Base-by-base conservation (phyloP, 1,140 invertebrate genomes). In the Cyrtorhinus lividipennis region DNA sequence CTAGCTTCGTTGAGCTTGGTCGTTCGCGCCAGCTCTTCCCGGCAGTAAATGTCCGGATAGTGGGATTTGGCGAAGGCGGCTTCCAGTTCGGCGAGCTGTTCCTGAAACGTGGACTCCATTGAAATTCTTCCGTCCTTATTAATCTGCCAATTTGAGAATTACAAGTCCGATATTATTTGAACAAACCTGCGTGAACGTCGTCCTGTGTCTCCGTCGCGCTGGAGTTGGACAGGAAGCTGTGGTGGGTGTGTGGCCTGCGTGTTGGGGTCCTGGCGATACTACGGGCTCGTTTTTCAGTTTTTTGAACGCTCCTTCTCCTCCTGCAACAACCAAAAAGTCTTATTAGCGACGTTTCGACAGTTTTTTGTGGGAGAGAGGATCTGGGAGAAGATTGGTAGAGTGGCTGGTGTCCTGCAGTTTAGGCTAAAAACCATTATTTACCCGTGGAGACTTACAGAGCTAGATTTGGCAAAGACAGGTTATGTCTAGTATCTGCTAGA, bases 1-100 rank as follows among this genome's bases (percentile, higher is more conserved):
- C 97, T 83, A 56, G 97, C 97, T 79, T 99, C 97, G 76, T 99
- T 99, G 68, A 99, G 84, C 82, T 99, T 99, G 64, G 97, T 99
- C 71, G 94, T 95, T 75, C 95, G 81, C 62, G 97, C 97, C 70
- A 99, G 79, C 79, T 99, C 97, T 77, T 99, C 97, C 75, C 97
- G 82, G 74, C 94, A 98, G 80, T 99, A 99, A 74, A 99, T 99
- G 78, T 99, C 97, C 12, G 97, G 97, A 75, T 99, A 99, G 80
- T 99, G 96, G 67, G 92, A 97, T 82, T 99, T 99, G 68, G 95
- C 89, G 76, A 99, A 99, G 62, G 97, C 97, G 66, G 92, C 86
- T 83, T 99, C 97, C 77, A 99, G 81, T 83, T 99, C 96, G 69
- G 94, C 92, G 75, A 99, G 83, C 81, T 99, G 97, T 81, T 99